Evolutionary conservation across 1,140 invertebrate species (phyloP).

Genomic region (Dreissena polymorpha): DNA sequence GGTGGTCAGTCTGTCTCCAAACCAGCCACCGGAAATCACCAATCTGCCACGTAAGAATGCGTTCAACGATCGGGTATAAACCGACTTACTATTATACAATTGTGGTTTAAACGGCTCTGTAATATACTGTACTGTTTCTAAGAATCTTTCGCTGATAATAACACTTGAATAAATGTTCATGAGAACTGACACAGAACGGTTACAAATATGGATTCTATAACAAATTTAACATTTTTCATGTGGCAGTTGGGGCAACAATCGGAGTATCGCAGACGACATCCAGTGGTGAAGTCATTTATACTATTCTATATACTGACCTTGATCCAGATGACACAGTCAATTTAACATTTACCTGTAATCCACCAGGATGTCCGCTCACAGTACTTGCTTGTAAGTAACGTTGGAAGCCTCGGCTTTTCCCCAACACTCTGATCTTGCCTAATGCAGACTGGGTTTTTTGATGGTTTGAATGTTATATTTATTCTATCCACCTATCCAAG

Average conservation of each 20-base stretch:
- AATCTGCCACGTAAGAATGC: slow-evolving; percentile 7
- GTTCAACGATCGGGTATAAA: neutral
- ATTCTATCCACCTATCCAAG: too few species aligned
- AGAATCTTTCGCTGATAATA: too few species aligned
- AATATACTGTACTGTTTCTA: too few species aligned
- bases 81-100: too few species aligned
- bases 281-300: neutral
- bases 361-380: neutral
- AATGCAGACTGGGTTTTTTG: too few species aligned
- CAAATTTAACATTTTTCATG: too few species aligned
- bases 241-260: neutral
- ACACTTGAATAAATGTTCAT: too few species aligned
- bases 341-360: neutral
- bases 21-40: slow-evolving; percentile 5
- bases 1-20: neutral
- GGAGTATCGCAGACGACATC: neutral
- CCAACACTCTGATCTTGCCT: too few species aligned
- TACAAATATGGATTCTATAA: too few species aligned
- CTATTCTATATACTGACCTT: neutral
- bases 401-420: neutral
- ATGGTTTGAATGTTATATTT: too few species aligned
- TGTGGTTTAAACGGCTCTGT: too few species aligned
- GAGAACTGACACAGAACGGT: too few species aligned
- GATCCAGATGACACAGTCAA: neutral
- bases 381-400: slow-evolving; percentile 5